Conservation (phyloP, 2,888 invertebrate species). For the Reticulitermes lucifugus region DNA sequence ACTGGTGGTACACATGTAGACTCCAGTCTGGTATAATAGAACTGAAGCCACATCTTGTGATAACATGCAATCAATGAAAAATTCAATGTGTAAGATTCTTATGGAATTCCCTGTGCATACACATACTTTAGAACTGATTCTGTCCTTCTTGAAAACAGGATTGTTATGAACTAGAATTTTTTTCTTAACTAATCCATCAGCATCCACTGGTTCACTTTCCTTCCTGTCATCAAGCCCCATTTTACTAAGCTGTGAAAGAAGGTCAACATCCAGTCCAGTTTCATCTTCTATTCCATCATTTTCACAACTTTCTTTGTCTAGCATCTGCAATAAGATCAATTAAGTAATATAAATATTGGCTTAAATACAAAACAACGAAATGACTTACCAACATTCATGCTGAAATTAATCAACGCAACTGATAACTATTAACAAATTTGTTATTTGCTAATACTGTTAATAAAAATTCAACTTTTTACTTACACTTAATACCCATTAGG, state of each 20-base stretch:
- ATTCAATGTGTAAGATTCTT: no score
- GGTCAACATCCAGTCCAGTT: slow-evolving; percentile 67
- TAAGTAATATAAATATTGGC: background rate
- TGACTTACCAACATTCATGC: no score
- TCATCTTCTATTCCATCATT: slow-evolving; percentile 62
- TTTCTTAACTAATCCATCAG: slow-evolving; percentile 67
- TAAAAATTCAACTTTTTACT: no score
- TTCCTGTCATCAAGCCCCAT: slow-evolving; percentile 62
- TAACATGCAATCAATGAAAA: no score
- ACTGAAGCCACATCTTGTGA: no score
- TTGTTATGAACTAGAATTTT: slow-evolving; percentile 75
- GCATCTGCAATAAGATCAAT: slow-evolving; percentile 60
- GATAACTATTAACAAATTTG: no score
- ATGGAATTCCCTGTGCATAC: background rate
- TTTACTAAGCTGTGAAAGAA: slow-evolving; percentile 74
- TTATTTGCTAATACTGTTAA: no score
- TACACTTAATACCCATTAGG: no score
- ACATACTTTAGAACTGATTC: slow-evolving; percentile 74
- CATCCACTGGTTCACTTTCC: slow-evolving; percentile 54
- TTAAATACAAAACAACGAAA: no score
- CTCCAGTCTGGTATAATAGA: no score
- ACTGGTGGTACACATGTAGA: no score
- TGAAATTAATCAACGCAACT: no score
- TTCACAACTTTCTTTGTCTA: slow-evolving; percentile 63
- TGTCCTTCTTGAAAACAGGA: slow-evolving; percentile 74